Conservation (phyloP, 2,888 invertebrate genomes). For the Aricia artaxerxes region DNA sequence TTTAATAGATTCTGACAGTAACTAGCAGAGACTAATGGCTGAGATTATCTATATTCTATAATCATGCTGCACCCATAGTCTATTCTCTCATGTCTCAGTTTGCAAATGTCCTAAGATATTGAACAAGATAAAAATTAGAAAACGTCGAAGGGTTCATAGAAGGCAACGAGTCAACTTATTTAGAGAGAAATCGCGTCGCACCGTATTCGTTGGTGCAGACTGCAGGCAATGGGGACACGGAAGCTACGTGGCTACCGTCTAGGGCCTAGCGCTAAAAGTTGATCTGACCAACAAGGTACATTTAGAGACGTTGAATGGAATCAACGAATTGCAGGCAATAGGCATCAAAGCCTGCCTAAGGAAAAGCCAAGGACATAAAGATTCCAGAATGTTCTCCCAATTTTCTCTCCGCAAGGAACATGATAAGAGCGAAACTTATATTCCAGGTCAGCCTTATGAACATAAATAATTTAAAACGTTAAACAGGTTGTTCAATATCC, state of each 20-base stretch:
- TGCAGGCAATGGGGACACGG: background rate
- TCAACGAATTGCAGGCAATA: background rate
- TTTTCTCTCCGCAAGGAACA: background rate
- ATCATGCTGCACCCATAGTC: background rate
- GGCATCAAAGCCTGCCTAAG: too few relatives aligned
- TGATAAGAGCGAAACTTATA: background rate
- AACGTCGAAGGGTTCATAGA: background rate
- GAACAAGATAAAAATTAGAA: background rate
- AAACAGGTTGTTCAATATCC: slow-evolving; percentile 21
- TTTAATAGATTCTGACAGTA: background rate
- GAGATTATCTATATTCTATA: background rate
- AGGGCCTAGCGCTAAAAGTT: background rate
- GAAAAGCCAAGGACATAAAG: background rate
- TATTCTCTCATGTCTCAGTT: background rate
- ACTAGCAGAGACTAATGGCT: background rate
- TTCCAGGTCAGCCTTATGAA: background rate
- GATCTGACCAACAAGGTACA: background rate
- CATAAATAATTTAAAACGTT: slow-evolving; percentile 8
- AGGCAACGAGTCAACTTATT: slow-evolving; percentile 22
- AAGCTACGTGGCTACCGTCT: background rate
- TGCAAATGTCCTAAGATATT: background rate
- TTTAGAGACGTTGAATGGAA: background rate
- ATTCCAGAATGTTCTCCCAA: background rate
- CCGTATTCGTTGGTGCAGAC: background rate
- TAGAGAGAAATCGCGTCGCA: slow-evolving; percentile 22